Evolutionary conservation across 2,888 invertebrate genomes (phyloP).

Genomic region (Venusia cambrica): DNA sequence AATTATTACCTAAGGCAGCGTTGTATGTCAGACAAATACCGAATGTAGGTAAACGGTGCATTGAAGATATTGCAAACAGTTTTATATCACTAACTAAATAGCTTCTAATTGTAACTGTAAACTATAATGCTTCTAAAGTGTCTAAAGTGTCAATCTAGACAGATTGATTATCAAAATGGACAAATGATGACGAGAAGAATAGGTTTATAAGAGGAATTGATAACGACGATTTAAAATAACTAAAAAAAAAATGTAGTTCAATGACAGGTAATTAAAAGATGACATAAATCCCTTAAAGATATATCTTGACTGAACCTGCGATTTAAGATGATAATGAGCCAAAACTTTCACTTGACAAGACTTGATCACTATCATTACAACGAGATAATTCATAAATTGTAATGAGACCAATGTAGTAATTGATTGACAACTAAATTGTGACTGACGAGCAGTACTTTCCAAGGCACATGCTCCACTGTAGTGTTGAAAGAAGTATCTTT

Average conservation of each 20-base stretch:
- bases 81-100: too few species aligned
- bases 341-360: slow-evolving; percentile 38
- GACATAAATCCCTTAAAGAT: slow-evolving; percentile 15
- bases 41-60: slow-evolving; percentile 4
- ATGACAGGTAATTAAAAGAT: too few species aligned
- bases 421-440: slow-evolving; percentile 50
- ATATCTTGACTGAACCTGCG: slow-evolving; percentile 29
- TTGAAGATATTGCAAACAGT: not conserved
- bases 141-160: too few species aligned
- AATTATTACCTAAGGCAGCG: slow-evolving; percentile 26
- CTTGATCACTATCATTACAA: slow-evolving; percentile 48
- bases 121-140: too few species aligned
- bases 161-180: too few species aligned
- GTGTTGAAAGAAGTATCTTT: too few species aligned
- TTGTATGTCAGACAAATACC: slow-evolving; percentile 15
- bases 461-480: slow-evolving; percentile 12
- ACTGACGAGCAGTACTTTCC: slow-evolving; percentile 28
- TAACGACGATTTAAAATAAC: too few species aligned
- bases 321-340: slow-evolving; percentile 38
- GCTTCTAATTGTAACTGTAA: too few species aligned
- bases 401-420: slow-evolving; percentile 45
- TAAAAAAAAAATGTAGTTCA: too few species aligned
- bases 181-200: too few species aligned
- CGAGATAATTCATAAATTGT: slow-evolving; percentile 44
- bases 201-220: too few species aligned